These are phyloP conservation scores for Lindbergichthys nudifrons DNA, from an alignment of 2,797 vertebrate genomes.

Conservation along the genomic window DNA sequence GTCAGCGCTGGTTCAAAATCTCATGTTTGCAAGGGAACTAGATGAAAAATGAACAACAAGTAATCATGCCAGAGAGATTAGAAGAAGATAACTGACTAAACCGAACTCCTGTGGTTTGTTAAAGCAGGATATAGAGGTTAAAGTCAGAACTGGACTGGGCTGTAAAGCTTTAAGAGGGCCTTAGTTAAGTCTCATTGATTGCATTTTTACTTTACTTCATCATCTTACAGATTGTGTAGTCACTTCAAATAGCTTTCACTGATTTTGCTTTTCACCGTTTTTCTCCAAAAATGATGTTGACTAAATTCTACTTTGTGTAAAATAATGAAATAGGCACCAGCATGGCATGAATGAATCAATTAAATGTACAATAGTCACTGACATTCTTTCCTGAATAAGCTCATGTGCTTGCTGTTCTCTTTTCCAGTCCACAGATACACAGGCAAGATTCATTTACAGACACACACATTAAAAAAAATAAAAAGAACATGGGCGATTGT, in stretches of 20 bases:
- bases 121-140: constrained; percentile 13
- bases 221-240: constrained; percentile 11
- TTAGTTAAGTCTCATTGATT: constrained; percentile 26
- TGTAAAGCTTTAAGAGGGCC: constrained; percentile 31
- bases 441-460: constrained; percentile 38
- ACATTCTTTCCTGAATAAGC: constrained; percentile 21
- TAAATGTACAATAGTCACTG: not conserved
- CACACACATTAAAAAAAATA: not conserved
- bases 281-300: not conserved
- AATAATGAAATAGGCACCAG: constrained; percentile 10
- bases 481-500: constrained; percentile 20
- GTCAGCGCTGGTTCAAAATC: not conserved
- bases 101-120: constrained; percentile 16
- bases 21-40: constrained; percentile 22
- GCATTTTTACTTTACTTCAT: constrained; percentile 1
- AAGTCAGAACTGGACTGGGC: not conserved
- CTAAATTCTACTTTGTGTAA: not conserved
- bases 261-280: not conserved
- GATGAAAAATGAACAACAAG: constrained; percentile 4
- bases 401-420: constrained; percentile 31
- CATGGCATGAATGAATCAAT: not conserved
- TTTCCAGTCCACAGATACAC: constrained; percentile 31
- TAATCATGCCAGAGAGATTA: constrained; percentile 39
- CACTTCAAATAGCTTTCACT: constrained; percentile 3
- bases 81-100: constrained; percentile 6